These are phyloP conservation scores for Panopea generosa DNA, from an alignment of 2,888 invertebrate genomes.

Conservation along the genomic window DNA sequence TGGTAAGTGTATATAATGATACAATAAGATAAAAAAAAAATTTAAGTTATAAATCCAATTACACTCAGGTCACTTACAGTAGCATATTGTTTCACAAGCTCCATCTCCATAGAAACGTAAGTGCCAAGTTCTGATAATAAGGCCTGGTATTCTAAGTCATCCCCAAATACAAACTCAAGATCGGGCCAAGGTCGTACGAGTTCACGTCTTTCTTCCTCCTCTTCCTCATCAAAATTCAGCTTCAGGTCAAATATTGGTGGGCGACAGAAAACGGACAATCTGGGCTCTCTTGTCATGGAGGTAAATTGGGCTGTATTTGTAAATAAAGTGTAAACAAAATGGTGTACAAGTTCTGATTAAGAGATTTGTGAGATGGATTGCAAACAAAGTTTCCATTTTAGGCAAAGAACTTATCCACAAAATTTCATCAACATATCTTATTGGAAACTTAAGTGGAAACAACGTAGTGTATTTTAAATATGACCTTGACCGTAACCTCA, in stretches of 20 bases:
- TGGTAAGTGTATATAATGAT: no score
- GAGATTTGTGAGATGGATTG: not conserved
- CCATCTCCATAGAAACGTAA: conserved; percentile 77
- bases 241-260: conserved; percentile 80
- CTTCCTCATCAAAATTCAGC: conserved; percentile 80
- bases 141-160: conserved; percentile 80
- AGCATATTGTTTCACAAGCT: conserved; percentile 75
- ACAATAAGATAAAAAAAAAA: no score
- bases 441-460: no score
- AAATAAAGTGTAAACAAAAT: conserved; percentile 16
- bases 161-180: conserved; percentile 79
- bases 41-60: no score
- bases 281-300: conserved; percentile 81
- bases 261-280: conserved; percentile 81
- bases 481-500: no score
- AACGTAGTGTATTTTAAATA: no score
- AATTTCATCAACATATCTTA: no score
- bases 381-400: not conserved
- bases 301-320: conserved; percentile 79
- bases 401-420: no score
- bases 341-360: not conserved
- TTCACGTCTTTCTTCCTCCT: conserved; percentile 74
- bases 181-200: conserved; percentile 81
- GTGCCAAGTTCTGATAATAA: conserved; percentile 75
- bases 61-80: conserved; percentile 68